phyloP scores from a whole-genome alignment of 2,113 vertebrate species.

The Ahaetulla prasina region DNA sequence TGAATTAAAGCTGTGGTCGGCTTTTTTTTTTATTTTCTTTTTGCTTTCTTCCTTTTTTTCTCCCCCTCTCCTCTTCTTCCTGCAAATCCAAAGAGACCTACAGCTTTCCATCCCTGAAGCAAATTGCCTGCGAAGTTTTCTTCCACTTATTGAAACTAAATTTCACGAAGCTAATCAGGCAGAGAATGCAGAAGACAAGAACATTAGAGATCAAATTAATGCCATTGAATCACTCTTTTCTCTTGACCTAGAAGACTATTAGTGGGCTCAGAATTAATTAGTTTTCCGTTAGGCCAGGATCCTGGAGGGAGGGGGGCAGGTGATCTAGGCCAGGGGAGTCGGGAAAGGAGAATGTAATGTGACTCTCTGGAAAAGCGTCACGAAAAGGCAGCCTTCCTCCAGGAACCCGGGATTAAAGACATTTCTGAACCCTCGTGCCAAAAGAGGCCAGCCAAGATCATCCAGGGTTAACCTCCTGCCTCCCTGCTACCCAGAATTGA shows the following conservation, averaged over 20 bases:
- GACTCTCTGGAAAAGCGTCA: constrained; percentile 19
- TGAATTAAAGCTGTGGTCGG: not conserved
- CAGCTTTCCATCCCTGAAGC: constrained; percentile 47
- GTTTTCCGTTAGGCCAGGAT: constrained; percentile 29
- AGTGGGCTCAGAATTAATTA: constrained; percentile 69
- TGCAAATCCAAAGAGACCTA: constrained; percentile 5
- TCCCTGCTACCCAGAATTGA: not conserved
- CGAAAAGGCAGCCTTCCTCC: not conserved
- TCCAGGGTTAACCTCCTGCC: not conserved
- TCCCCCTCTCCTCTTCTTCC: not conserved
- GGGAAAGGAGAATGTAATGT: constrained; percentile 40
- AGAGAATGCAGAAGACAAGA: constrained; percentile 67
- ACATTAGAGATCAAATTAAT: constrained; percentile 70
- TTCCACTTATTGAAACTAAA: constrained; percentile 65
- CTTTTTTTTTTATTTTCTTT: not conserved
- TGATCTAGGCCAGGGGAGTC: not conserved
- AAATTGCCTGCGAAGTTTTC: constrained; percentile 68
- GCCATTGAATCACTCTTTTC: constrained; percentile 62
- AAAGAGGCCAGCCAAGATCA: not conserved
- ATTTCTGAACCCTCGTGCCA: fast-evolving
- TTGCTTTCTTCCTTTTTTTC: no score
- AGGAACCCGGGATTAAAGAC: not conserved
- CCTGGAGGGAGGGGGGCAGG: constrained; percentile 6
- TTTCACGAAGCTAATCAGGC: constrained; percentile 68
- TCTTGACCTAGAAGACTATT: constrained; percentile 64